A percentile compares a stretch with the other conserved stretches of the same genome.
Evolutionary conservation across 2,888 invertebrate species (phyloP).

Genomic region (Esperia sulphurella): DNA sequence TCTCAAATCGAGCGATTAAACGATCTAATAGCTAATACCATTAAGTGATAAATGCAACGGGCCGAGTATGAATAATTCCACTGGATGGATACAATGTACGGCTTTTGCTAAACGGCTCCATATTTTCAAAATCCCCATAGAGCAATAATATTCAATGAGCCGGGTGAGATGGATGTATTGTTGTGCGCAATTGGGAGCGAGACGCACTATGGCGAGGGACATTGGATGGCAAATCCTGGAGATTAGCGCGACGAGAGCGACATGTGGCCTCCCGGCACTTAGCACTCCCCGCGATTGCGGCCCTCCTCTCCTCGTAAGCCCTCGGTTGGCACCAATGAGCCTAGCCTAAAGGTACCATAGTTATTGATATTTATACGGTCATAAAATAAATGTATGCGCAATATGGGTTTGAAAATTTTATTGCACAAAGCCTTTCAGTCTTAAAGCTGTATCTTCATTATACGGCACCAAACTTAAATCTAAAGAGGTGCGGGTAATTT

Average conservation of each 20-base stretch:
- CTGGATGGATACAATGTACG: slow-evolving; percentile 75
- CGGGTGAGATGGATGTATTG: slow-evolving; percentile 61
- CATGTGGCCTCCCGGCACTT: slow-evolving; percentile 76
- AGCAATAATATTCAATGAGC: slow-evolving; percentile 79
- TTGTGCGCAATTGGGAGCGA: slow-evolving; percentile 35
- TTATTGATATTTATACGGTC: slow-evolving; percentile 43
- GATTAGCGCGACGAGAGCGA: slow-evolving; percentile 77
- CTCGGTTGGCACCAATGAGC: slow-evolving; percentile 15
- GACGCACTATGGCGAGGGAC: slow-evolving; percentile 56
- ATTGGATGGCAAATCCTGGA: slow-evolving; percentile 74
- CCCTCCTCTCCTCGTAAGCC: slow-evolving; percentile 29
- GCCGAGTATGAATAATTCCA: slow-evolving; percentile 75
- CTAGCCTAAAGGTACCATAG: slow-evolving; percentile 31
- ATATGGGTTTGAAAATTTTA: slow-evolving; percentile 7
- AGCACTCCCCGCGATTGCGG: slow-evolving; percentile 46
- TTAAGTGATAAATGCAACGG: slow-evolving; percentile 78
- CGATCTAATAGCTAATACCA: slow-evolving; percentile 75
- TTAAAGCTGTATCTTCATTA: not conserved
- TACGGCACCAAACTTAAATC: not conserved
- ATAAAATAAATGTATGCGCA: slow-evolving; percentile 20
- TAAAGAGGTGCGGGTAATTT: slow-evolving; percentile 55
- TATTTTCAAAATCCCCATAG: slow-evolving; percentile 79
- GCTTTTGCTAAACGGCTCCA: slow-evolving; percentile 78
- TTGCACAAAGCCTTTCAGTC: not conserved
- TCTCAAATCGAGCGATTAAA: slow-evolving; percentile 74